Percentiles rank a stretch among this genome's conserved stretches.
Conservation (phyloP, 2,113 vertebrate species). For the Dermatemys mawii region DNA sequence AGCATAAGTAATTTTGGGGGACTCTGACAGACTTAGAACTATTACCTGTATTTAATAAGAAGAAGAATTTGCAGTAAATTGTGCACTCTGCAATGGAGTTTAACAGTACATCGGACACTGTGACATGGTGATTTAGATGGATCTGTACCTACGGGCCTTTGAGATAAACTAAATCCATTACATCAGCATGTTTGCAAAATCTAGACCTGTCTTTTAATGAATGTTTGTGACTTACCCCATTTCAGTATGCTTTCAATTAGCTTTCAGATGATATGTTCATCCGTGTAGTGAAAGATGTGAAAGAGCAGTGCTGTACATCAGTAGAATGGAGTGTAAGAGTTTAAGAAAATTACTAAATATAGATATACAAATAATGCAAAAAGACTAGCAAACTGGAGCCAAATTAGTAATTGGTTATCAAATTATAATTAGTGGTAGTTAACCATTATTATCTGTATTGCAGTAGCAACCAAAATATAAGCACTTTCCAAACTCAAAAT, state of each 20-base stretch:
- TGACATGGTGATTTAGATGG: not conserved
- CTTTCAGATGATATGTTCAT: slow-evolving; percentile 18
- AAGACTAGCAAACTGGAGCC: not conserved
- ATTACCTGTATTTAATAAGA: not conserved
- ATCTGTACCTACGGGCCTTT: not conserved
- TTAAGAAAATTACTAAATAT: not conserved
- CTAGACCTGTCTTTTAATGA: not conserved
- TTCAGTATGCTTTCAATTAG: not conserved
- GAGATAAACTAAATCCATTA: not conserved
- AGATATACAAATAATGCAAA: not conserved
- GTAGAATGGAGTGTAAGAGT: not conserved
- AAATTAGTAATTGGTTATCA: not conserved
- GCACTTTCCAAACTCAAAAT: not conserved
- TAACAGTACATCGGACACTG: not conserved
- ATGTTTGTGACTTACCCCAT: not conserved
- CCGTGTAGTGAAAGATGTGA: not conserved
- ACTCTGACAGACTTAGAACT: not conserved
- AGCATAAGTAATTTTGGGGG: not conserved
- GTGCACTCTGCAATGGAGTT: not conserved
- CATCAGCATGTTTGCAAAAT: not conserved
- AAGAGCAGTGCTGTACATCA: not conserved
- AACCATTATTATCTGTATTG: not conserved
- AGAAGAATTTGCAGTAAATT: slow-evolving; percentile 12
- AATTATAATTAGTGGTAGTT: not conserved
- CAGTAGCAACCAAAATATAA: not conserved